Evolutionary conservation across 2,797 vertebrate species (phyloP).

Genomic region (Ceryle rudis): DNA sequence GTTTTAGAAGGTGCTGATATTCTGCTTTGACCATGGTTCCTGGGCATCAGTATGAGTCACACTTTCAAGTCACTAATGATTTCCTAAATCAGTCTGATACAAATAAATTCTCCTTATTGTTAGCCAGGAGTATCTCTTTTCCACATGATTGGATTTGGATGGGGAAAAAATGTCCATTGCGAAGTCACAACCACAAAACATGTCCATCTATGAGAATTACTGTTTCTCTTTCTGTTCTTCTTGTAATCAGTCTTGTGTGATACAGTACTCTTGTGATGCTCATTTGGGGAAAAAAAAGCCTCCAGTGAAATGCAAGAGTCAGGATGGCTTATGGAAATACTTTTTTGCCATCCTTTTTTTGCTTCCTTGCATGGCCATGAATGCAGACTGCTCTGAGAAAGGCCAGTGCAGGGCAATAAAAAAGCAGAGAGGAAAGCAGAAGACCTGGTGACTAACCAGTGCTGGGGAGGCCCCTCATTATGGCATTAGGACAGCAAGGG

Average conservation of each 20-base stretch:
- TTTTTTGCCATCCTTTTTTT: not conserved
- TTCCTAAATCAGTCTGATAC: slow-evolving; percentile 10
- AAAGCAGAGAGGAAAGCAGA: not conserved
- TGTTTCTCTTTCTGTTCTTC: not conserved
- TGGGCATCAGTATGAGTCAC: slow-evolving; percentile 1
- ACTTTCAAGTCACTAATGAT: slow-evolving; percentile 12
- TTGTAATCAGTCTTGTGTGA: not conserved
- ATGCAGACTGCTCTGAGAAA: not conserved
- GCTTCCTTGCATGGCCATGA: not conserved
- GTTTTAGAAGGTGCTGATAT: not conserved
- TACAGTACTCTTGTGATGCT: not conserved
- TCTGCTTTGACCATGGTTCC: not conserved
- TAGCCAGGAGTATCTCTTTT: not conserved
- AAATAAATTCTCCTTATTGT: not conserved
- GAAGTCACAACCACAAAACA: not conserved
- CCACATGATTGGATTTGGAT: not conserved
- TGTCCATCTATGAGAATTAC: not conserved
- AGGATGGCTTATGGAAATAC: not conserved
- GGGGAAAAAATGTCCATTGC: not conserved
- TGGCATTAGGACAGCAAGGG: not conserved
- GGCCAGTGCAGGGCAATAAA: not conserved
- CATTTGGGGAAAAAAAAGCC: not conserved
- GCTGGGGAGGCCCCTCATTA: not conserved
- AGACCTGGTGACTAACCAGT: not conserved
- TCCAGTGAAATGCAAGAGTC: not conserved